Evolutionary conservation across 2,888 invertebrate species (phyloP).

Genomic region (Cataglyphis livida): DNA sequence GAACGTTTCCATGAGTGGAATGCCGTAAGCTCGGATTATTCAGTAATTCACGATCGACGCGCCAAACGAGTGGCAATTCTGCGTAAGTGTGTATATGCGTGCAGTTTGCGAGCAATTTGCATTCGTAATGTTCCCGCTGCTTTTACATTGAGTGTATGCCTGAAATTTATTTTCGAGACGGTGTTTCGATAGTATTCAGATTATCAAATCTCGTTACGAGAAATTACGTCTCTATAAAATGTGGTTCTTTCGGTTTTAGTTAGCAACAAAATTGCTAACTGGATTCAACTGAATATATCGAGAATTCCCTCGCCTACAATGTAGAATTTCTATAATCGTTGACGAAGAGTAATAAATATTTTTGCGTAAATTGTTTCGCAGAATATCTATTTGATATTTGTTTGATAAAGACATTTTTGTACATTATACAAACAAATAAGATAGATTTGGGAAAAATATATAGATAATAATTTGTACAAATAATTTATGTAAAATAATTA

Average conservation of each 20-base stretch:
- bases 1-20: conserved; percentile 10
- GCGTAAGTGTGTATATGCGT: conserved; percentile 20
- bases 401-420: neutral
- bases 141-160: conserved; percentile 21
- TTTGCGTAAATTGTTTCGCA: neutral
- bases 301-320: neutral
- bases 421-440: neutral
- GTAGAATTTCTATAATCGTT: neutral
- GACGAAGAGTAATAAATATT: neutral
- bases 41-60: conserved; percentile 48
- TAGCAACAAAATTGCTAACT: neutral
- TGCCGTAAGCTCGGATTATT: conserved; percentile 51
- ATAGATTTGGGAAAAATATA: neutral
- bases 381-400: neutral
- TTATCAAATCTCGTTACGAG: conserved; percentile 17
- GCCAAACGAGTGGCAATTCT: conserved; percentile 14
- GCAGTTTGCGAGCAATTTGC: conserved; percentile 21
- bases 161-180: conserved; percentile 40
- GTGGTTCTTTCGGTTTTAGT: neutral
- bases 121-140: conserved; percentile 34
- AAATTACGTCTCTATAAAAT: conserved; percentile 16
- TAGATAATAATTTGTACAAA: neutral
- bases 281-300: neutral
- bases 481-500: neutral
- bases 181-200: neutral